phyloP scores from a whole-genome alignment of 2,888 invertebrate species.

The Antheraea yamamai region DNA sequence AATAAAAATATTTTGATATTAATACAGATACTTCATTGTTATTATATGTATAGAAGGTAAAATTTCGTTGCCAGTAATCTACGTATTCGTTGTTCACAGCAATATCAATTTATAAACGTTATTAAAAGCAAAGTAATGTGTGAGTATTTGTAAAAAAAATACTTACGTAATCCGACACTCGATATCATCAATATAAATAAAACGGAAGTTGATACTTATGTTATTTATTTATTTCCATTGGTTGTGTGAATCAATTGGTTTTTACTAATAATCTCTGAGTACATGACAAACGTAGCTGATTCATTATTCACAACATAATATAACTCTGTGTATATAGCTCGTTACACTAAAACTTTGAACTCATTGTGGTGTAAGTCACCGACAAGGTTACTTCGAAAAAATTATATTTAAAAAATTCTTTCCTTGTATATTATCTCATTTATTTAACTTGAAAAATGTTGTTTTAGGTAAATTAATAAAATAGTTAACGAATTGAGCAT shows the following conservation, averaged over 20 bases:
- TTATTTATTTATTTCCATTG: constrained; percentile 14
- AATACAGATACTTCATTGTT: too few species aligned
- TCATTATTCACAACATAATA: constrained; percentile 24
- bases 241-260: constrained; percentile 8
- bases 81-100: too few species aligned
- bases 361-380: not conserved
- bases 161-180: not conserved
- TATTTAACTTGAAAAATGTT: not conserved
- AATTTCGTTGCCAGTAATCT: too few species aligned
- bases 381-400: not conserved
- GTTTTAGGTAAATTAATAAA: not conserved
- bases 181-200: not conserved
- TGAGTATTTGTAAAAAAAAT: not conserved
- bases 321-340: not conserved
- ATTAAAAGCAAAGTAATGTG: too few species aligned
- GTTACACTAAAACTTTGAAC: not conserved
- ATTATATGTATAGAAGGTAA: too few species aligned
- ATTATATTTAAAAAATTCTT: not conserved
- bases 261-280: constrained; percentile 6
- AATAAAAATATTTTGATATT: too few species aligned
- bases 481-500: not conserved
- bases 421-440: not conserved
- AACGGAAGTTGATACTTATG: constrained; percentile 7
- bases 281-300: constrained; percentile 26
- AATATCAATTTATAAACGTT: too few species aligned